Evolutionary conservation across 1,140 invertebrate genomes (phyloP), one percentile per base, ranked within the genome.

Genomic region (Asobara japonica): DNA sequence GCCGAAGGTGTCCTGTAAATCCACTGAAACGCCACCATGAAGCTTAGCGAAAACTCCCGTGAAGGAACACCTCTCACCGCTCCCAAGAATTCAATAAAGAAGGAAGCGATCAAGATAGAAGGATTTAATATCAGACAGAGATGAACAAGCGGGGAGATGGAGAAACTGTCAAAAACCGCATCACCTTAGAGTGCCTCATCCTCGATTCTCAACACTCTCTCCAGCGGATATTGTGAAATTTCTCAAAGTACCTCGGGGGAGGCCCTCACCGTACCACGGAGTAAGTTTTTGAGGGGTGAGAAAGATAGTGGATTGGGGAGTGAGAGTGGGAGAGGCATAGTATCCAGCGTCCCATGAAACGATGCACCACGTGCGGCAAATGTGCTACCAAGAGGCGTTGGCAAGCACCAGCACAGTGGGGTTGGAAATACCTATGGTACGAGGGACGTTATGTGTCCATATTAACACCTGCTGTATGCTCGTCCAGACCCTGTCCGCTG

Each of bases 341-440:
- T n/a, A n/a, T n/a, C n/a, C n/a, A n/a, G n/a, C n/a, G 48, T 68
- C 45, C 25, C 65, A 27, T 45, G 65, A 71, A 67, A 65, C 64
- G 31, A 66, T 75, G 76, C 74, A 68, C 78, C 80, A 80, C 76
- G 66, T 82, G 80, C 74, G 68, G 67, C 74, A 79, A 82, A 82
- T 77, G 78, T 73, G 65, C 70, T 75, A 73, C 48, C 45, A 65
- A 73, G 48, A 71, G 64, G 76, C 73, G 73, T 18, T 33, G 16
- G 27, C 27, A 71, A 61, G 76, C 73, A 74, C 27, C 30, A 31
- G 27, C n/a, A 6, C n/a, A n/a, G n/a, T 72, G 25, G 6, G 72
- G 70, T 76, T 41, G 38, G n/a, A n/a, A 69, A 27, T 33, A 70
- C 33, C 25, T 36, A 1, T 13, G 48, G 38, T 20, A 71, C 16